Evolutionary conservation across 2,113 vertebrate genomes (phyloP).

Genomic region (Oreocharis arfaki): DNA sequence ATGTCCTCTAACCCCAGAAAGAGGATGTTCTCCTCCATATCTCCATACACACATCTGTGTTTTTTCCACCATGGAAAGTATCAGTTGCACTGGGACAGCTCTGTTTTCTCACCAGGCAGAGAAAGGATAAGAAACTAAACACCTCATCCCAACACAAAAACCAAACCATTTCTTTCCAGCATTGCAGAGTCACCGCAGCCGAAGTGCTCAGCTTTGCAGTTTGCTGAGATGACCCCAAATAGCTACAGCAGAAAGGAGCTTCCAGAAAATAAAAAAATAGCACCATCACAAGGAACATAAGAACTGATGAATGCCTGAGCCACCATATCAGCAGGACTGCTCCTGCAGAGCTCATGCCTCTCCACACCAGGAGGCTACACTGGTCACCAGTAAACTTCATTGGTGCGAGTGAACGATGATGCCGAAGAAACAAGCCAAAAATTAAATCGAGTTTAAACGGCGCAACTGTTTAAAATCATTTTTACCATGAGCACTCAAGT

Average conservation of each 20-base stretch:
- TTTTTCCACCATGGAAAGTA: background rate
- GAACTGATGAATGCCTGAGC: background rate
- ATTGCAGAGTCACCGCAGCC: fast-evolving
- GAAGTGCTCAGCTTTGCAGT: fast-evolving
- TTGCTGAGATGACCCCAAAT: background rate
- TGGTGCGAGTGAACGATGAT: fast-evolving
- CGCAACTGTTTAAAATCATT: background rate
- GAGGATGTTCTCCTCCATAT: background rate
- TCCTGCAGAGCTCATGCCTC: background rate
- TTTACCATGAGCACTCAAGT: background rate
- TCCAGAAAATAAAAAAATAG: background rate
- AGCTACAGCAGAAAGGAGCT: background rate
- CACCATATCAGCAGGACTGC: fast-evolving
- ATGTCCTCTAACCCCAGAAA: background rate
- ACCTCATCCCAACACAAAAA: background rate
- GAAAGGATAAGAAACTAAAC: background rate
- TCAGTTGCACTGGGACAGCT: background rate
- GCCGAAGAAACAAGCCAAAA: background rate
- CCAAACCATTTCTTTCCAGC: background rate
- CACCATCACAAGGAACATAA: background rate
- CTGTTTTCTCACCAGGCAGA: background rate
- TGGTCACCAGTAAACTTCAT: background rate
- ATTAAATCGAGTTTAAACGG: background rate
- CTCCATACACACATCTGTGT: fast-evolving
- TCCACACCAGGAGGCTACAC: background rate